Evolutionary conservation across 2,888 invertebrate genomes (phyloP).

Genomic region (Apodemia zela): DNA sequence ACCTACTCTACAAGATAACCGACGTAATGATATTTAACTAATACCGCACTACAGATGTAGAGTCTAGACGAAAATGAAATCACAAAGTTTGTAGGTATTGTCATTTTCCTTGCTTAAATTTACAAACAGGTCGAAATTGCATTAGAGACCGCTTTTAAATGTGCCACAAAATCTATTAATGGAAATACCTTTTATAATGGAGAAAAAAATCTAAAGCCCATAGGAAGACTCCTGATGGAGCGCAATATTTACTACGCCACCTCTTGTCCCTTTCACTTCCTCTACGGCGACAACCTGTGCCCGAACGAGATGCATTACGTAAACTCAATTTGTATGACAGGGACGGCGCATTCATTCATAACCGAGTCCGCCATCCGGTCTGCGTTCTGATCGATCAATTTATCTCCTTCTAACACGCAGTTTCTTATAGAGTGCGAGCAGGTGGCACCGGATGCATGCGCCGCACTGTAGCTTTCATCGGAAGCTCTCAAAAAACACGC

Average conservation of each 20-base stretch:
- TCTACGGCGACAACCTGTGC: slow-evolving; percentile 73
- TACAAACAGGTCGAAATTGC: slow-evolving; percentile 7
- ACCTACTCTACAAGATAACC: not conserved
- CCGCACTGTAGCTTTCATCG: slow-evolving; percentile 61
- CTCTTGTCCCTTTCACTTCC: slow-evolving; percentile 79
- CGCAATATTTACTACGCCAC: slow-evolving; percentile 78
- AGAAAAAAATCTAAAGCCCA: slow-evolving; percentile 61
- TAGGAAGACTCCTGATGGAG: slow-evolving; percentile 56
- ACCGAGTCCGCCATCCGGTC: slow-evolving; percentile 78
- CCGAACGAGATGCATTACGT: slow-evolving; percentile 55
- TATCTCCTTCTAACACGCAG: slow-evolving; percentile 75
- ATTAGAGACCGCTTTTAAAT: slow-evolving; percentile 34
- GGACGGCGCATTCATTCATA: slow-evolving; percentile 77
- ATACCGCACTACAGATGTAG: not conserved
- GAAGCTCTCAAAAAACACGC: slow-evolving; percentile 64
- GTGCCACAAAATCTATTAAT: slow-evolving; percentile 56
- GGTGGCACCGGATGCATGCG: slow-evolving; percentile 73
- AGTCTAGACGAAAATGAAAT: not conserved
- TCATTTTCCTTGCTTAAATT: not conserved
- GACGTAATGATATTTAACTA: not conserved
- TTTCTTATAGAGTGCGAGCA: slow-evolving; percentile 72
- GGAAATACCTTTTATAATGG: slow-evolving; percentile 57
- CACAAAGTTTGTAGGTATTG: not conserved
- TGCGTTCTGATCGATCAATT: slow-evolving; percentile 70
- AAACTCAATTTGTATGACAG: slow-evolving; percentile 46